Conservation (phyloP, 2,113 vertebrate species). For the Lanius collurio region DNA sequence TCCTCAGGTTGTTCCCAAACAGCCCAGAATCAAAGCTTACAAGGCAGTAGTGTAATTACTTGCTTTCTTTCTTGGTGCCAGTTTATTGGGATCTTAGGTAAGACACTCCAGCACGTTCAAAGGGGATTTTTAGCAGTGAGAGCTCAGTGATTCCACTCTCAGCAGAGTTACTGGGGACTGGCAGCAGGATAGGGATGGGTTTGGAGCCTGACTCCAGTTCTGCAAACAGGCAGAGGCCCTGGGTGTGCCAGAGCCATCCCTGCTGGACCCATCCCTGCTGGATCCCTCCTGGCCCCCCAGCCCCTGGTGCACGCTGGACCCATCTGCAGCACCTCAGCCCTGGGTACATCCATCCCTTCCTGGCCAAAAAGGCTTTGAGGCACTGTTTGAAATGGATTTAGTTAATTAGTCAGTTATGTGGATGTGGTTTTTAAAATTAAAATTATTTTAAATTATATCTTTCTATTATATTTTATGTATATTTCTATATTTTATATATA, state of each 20-base stretch:
- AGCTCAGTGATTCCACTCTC: background rate
- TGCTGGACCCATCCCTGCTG: background rate
- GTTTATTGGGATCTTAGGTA: background rate
- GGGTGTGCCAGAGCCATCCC: background rate
- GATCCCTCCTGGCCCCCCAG: background rate
- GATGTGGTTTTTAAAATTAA: background rate
- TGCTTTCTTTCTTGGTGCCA: background rate
- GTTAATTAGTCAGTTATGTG: background rate
- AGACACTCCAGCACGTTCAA: background rate
- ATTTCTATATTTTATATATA: background rate
- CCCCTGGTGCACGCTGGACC: accelerated
- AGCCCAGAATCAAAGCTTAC: slow-evolving; percentile 13
- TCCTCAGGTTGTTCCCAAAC: slow-evolving; percentile 1
- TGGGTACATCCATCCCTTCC: background rate
- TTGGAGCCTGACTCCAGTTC: background rate
- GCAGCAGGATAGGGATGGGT: background rate
- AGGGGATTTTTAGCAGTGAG: background rate
- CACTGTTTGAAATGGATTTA: background rate
- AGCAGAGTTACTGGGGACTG: background rate
- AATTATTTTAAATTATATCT: accelerated
- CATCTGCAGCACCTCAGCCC: background rate
- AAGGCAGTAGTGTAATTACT: slow-evolving; percentile 35
- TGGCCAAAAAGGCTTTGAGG: background rate
- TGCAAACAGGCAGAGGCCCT: accelerated
- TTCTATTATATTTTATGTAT: background rate